phyloP scores from a whole-genome alignment of 1,140 invertebrate species.

The Adelges cooleyi region DNA sequence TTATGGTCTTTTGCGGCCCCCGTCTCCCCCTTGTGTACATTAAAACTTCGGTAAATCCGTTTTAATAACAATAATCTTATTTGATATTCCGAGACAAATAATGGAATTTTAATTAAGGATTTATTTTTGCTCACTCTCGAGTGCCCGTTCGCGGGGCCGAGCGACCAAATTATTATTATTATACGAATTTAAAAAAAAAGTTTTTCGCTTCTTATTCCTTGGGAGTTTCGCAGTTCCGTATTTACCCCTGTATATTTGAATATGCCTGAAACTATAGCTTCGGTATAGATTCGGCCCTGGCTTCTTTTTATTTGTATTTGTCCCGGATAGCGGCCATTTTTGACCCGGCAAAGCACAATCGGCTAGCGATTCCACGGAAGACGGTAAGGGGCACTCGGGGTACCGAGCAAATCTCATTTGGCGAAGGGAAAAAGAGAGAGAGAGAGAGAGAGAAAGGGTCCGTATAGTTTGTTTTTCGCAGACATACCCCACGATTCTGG shows the following conservation, averaged over 20 bases:
- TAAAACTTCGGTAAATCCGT: slow-evolving; percentile 27
- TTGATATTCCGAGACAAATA: slow-evolving; percentile 28
- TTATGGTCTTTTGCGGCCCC: no score
- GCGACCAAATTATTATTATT: slow-evolving; percentile 14
- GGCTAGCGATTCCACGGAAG: background rate
- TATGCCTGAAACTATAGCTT: background rate
- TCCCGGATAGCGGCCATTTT: background rate
- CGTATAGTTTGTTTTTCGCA: slow-evolving; percentile 23
- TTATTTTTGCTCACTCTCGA: slow-evolving; percentile 3
- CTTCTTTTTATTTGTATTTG: background rate
- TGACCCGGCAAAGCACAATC: background rate
- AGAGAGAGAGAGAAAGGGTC: no score
- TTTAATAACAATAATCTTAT: slow-evolving; percentile 29
- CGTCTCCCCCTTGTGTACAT: background rate
- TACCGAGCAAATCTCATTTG: slow-evolving; percentile 15
- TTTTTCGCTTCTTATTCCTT: background rate
- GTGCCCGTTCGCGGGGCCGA: background rate
- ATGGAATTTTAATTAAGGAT: slow-evolving; percentile 29
- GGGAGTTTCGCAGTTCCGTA: background rate
- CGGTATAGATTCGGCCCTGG: background rate
- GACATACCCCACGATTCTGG: background rate
- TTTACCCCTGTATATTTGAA: background rate
- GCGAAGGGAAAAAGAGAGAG: background rate
- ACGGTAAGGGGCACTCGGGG: background rate
- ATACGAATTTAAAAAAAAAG: background rate